phyloP scores from a whole-genome alignment of 2,113 vertebrate species.

The Albula glossodonta region DNA sequence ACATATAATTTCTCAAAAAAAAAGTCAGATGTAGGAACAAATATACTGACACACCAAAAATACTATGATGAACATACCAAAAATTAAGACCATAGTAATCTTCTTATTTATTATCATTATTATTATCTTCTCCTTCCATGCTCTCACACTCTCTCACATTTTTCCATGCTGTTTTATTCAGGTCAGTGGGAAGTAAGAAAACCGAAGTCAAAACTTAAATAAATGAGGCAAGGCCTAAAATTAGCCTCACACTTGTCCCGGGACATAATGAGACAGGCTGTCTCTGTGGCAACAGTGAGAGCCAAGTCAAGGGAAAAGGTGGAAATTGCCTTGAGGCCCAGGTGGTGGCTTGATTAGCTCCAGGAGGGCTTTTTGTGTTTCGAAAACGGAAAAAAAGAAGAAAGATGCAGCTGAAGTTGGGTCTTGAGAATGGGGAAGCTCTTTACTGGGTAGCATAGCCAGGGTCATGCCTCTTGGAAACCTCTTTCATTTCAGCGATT shows the following conservation, averaged over 20 bases:
- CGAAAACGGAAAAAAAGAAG: conserved; percentile 53
- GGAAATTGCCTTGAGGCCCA: conserved; percentile 63
- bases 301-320: conserved; percentile 59
- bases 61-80: no score
- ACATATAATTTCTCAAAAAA: no score
- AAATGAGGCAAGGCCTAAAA: conserved; percentile 51
- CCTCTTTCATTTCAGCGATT: not conserved
- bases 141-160: conserved; percentile 48
- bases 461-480: not conserved
- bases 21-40: no score
- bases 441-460: not conserved
- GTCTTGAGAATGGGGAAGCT: not conserved
- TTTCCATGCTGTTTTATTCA: conserved; percentile 45
- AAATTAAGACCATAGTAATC: no score
- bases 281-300: conserved; percentile 57
- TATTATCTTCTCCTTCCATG: conserved; percentile 61
- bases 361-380: conserved; percentile 65
- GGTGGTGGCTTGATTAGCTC: conserved; percentile 67
- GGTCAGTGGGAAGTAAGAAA: conserved; percentile 64
- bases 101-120: no score
- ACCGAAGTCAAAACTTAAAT: conserved; percentile 72
- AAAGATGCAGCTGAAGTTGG: conserved; percentile 38
- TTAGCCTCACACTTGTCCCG: conserved; percentile 68
- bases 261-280: conserved; percentile 63
- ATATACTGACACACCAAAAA: no score